Conservation (phyloP, 2,888 invertebrate species). For the Hirtodrosophila cameraria region DNA sequence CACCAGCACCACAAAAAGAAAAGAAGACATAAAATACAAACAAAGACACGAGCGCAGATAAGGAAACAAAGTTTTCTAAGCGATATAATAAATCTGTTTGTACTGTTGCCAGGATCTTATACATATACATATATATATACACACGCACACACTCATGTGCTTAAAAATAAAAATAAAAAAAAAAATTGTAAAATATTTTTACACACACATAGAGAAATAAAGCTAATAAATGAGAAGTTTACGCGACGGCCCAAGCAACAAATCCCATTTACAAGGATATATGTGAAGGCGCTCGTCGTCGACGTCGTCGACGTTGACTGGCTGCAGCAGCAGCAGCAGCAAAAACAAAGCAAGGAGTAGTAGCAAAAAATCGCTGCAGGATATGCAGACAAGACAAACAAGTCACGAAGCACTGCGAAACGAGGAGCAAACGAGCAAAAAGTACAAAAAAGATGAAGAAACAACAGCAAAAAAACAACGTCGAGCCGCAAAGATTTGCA, state of each 20-base stretch:
- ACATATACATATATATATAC: constrained; percentile 26
- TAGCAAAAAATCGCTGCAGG: constrained; percentile 69
- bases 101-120: constrained; percentile 64
- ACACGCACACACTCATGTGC: constrained; percentile 26
- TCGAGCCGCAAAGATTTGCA: constrained; percentile 73
- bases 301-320: constrained; percentile 33
- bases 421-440: constrained; percentile 25
- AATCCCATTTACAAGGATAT: constrained; percentile 71
- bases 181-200: constrained; percentile 76
- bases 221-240: constrained; percentile 77
- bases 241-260: constrained; percentile 67
- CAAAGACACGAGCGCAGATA: constrained; percentile 61
- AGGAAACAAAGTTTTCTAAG: constrained; percentile 76
- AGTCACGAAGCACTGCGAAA: constrained; percentile 61
- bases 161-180: too few relatives aligned
- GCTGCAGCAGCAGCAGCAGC: too few relatives aligned
- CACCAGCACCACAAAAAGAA: too few relatives aligned
- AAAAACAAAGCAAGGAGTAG: constrained; percentile 32
- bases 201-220: constrained; percentile 41
- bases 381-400: constrained; percentile 79
- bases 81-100: constrained; percentile 74
- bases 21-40: constrained; percentile 55
- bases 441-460: constrained; percentile 25
- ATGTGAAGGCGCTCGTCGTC: constrained; percentile 16
- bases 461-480: constrained; percentile 42